Conservation (phyloP, 2,113 vertebrate species). For the Bubalus kerabau region DNA sequence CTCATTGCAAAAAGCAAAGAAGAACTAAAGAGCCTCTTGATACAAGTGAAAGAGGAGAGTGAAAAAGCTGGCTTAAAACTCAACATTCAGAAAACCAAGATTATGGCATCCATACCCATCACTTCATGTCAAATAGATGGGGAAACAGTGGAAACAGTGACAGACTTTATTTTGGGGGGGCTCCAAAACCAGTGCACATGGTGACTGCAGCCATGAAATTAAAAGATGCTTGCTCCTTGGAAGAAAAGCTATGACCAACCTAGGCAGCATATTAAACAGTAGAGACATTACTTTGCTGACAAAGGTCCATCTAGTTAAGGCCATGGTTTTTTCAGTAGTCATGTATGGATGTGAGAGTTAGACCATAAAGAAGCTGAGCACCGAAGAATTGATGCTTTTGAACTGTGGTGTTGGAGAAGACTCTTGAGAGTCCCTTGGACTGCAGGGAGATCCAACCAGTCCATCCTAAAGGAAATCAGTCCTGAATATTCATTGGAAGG, state of each 20-base stretch:
- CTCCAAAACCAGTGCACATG: not conserved
- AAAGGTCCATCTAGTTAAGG: not conserved
- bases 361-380: not conserved
- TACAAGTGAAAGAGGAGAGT: not conserved
- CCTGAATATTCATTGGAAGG: not conserved
- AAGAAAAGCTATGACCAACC: not conserved
- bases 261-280: not conserved
- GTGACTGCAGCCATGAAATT: not conserved
- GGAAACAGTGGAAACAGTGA: not conserved
- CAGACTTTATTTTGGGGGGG: not conserved
- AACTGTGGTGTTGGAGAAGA: not conserved
- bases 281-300: not conserved
- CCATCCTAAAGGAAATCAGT: not conserved
- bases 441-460: not conserved
- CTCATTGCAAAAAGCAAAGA: not conserved
- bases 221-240: not conserved
- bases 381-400: not conserved
- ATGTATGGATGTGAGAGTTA: not conserved
- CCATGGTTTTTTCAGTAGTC: not conserved
- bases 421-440: not conserved
- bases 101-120: not conserved
- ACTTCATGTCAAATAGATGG: not conserved
- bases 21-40: not conserved
- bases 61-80: not conserved
- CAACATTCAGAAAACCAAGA: not conserved